Percentiles rank a stretch among this genome's conserved stretches.
Conservation (phyloP, 2,888 invertebrate species). For the Galeruca laticollis region DNA sequence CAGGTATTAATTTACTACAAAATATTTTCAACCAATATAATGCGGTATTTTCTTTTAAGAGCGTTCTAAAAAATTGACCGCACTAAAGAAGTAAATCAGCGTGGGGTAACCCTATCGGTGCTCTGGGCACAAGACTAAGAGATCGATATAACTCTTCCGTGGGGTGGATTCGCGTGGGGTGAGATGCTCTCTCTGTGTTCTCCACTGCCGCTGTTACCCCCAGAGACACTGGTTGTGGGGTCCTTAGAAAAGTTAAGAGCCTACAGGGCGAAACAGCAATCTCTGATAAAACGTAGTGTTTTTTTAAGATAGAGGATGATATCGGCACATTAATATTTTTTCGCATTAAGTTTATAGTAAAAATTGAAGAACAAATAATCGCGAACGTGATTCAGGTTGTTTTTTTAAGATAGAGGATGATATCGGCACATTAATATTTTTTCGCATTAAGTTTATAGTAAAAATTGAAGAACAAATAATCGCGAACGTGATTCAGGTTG, state of each 20-base stretch:
- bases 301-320: neutral
- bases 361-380: no score
- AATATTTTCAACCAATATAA: no score
- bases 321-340: neutral
- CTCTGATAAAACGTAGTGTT: neutral
- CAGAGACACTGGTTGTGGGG: constrained; percentile 41
- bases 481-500: no score
- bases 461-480: no score
- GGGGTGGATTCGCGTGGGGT: constrained; percentile 64
- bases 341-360: neutral
- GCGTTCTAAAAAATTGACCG: constrained; percentile 9
- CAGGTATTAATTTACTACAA: no score
- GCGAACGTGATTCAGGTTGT: no score
- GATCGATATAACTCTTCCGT: constrained; percentile 69
- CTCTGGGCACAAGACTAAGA: constrained; percentile 65
- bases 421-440: neutral
- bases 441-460: neutral
- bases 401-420: neutral
- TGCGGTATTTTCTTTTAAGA: neutral
- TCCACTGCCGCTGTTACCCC: constrained; percentile 45
- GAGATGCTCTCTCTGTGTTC: constrained; percentile 52
- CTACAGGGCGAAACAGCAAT: constrained; percentile 19
- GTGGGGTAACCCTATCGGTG: constrained; percentile 50
- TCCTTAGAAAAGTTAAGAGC: constrained; percentile 33
- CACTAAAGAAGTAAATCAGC: constrained; percentile 42